Evolutionary conservation across 2,113 vertebrate genomes (phyloP).

Genomic region (Pituophis catenifer): DNA sequence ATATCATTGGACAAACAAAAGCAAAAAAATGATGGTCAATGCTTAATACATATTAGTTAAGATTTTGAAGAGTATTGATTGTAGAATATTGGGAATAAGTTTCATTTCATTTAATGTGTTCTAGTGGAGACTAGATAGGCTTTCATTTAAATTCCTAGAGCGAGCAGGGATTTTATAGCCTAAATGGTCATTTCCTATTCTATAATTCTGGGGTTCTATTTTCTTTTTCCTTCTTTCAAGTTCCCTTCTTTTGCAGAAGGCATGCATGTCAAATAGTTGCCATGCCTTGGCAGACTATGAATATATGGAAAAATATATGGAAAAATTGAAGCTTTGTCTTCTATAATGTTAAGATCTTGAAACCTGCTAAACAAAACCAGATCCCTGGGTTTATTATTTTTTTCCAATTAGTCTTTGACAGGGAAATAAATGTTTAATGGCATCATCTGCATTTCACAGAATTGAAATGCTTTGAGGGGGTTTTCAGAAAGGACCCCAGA

Average conservation of each 20-base stretch:
- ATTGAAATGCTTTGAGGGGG: conserved; percentile 16
- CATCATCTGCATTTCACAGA: conserved; percentile 21
- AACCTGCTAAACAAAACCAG: background rate
- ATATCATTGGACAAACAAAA: background rate
- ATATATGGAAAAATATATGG: conserved; percentile 26
- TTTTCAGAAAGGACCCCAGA: background rate
- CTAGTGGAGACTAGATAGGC: background rate
- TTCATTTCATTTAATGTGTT: background rate
- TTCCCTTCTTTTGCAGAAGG: background rate
- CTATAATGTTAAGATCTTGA: background rate
- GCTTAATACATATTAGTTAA: background rate
- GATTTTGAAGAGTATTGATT: background rate
- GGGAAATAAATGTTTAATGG: background rate
- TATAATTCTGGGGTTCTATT: background rate
- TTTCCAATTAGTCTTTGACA: background rate
- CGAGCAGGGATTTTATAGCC: background rate
- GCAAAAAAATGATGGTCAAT: background rate
- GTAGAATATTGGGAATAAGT: background rate
- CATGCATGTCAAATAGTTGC: conserved; percentile 12
- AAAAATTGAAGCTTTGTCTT: background rate
- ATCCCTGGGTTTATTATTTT: background rate
- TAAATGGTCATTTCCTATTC: background rate
- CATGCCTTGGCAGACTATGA: conserved; percentile 15
- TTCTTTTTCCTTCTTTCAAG: background rate
- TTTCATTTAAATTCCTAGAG: background rate